Evolutionary conservation across 2,888 invertebrate genomes (phyloP).

Genomic region (Phyllotreta striolata): DNA sequence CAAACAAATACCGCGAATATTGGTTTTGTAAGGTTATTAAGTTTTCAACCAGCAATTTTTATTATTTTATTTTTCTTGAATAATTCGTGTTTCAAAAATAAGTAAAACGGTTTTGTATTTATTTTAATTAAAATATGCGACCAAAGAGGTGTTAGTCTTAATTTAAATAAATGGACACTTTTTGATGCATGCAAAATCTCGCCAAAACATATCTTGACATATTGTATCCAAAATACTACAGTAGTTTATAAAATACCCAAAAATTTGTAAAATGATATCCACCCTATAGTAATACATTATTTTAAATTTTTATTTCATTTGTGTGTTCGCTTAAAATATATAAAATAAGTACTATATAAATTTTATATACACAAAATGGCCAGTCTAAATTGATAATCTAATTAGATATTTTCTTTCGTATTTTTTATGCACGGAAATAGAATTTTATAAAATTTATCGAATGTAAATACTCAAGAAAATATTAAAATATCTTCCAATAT

Average conservation of each 20-base stretch:
- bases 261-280: conserved; percentile 13
- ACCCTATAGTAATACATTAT: neutral
- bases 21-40: neutral
- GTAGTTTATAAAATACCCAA: neutral
- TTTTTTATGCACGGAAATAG: neutral
- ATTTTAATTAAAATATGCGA: too few relatives aligned
- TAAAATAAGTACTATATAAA: too few relatives aligned
- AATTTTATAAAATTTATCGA: conserved; percentile 4
- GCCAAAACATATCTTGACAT: conserved; percentile 17
- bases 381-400: conserved; percentile 2
- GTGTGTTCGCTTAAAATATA: neutral
- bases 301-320: neutral
- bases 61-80: neutral
- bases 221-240: conserved; percentile 14
- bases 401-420: conserved; percentile 10
- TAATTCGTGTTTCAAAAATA: too few relatives aligned
- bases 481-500: neutral
- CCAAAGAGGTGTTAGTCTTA: neutral
- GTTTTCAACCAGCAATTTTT: conserved; percentile 3
- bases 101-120: too few relatives aligned
- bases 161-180: conserved; percentile 13
- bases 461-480: conserved; percentile 6
- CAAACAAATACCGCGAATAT: conserved; percentile 4
- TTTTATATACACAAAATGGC: neutral
- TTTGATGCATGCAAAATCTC: conserved; percentile 19